Conservation (phyloP, 1,140 invertebrate species). For the Trissolcus basalis region DNA sequence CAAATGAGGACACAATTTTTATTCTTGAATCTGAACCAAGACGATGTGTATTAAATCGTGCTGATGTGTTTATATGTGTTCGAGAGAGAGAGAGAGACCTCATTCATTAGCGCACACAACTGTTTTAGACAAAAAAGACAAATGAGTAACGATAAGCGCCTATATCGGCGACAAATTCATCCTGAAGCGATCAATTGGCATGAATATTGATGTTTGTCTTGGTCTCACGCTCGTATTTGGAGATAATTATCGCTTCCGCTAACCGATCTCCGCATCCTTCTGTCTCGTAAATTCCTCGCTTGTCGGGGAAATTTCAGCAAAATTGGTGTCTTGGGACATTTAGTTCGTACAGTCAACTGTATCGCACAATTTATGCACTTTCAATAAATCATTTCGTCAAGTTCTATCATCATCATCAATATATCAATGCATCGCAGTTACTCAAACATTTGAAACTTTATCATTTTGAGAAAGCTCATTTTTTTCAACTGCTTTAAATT, state of each 20-base stretch:
- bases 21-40: too few relatives aligned
- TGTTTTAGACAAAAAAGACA: slow-evolving; percentile 5
- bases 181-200: slow-evolving; percentile 36
- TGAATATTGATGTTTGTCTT: slow-evolving; percentile 56
- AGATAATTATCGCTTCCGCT: slow-evolving; percentile 48
- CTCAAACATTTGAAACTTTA: too few relatives aligned
- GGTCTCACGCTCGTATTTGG: slow-evolving; percentile 32
- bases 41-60: too few relatives aligned
- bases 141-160: slow-evolving; percentile 25
- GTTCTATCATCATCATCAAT: too few relatives aligned
- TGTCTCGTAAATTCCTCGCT: slow-evolving; percentile 53
- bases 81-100: too few relatives aligned
- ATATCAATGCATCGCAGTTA: too few relatives aligned
- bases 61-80: too few relatives aligned
- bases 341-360: slow-evolving; percentile 34
- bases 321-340: slow-evolving; percentile 54
- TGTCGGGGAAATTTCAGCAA: slow-evolving; percentile 37
- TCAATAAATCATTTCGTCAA: slow-evolving; percentile 11
- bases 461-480: too few relatives aligned
- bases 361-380: slow-evolving; percentile 20
- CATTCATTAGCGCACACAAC: too few relatives aligned
- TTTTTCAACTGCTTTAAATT: too few relatives aligned
- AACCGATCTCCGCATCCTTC: slow-evolving; percentile 32
- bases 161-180: not conserved
- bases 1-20: too few relatives aligned